These are phyloP conservation scores for Tor tambroides DNA, from an alignment of 2,113 vertebrate species.

Conservation along the genomic window DNA sequence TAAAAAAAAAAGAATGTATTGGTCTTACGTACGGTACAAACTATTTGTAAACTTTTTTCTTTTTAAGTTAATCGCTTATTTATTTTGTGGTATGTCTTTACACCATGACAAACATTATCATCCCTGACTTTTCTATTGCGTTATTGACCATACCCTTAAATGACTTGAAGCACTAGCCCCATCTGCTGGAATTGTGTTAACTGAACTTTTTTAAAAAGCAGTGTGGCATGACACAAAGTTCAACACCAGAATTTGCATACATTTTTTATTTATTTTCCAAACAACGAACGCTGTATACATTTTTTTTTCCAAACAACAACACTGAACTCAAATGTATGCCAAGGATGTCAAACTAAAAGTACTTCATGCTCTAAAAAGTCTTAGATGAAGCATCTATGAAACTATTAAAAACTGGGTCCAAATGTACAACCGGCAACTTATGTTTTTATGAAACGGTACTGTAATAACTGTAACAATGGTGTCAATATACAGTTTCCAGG, in stretches of 20 bases:
- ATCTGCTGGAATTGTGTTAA: background rate
- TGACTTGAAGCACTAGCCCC: background rate
- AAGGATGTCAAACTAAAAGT: constrained; percentile 60
- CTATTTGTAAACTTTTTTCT: background rate
- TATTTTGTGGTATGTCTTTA: background rate
- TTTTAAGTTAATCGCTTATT: background rate
- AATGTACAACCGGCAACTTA: constrained; percentile 42
- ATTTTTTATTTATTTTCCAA: constrained; percentile 59
- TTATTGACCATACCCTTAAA: background rate
- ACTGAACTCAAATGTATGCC: constrained; percentile 56
- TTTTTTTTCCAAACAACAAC: constrained; percentile 53
- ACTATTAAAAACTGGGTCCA: constrained; percentile 51
- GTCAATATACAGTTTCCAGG: constrained; percentile 33
- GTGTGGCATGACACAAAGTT: background rate
- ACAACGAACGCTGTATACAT: constrained; percentile 57
- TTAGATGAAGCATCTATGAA: constrained; percentile 44
- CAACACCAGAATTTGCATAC: constrained; percentile 44
- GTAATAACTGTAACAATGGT: background rate
- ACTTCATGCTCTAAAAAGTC: constrained; percentile 60
- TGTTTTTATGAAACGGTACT: constrained; percentile 5
- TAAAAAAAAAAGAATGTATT: too few species aligned
- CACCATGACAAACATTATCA: background rate
- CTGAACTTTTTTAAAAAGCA: background rate
- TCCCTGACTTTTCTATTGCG: background rate
- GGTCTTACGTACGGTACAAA: background rate